Percentiles rank a stretch among this genome's conserved stretches.
Evolutionary conservation across 2,797 vertebrate genomes (phyloP).

Genomic region (Aldrovandia affinis): DNA sequence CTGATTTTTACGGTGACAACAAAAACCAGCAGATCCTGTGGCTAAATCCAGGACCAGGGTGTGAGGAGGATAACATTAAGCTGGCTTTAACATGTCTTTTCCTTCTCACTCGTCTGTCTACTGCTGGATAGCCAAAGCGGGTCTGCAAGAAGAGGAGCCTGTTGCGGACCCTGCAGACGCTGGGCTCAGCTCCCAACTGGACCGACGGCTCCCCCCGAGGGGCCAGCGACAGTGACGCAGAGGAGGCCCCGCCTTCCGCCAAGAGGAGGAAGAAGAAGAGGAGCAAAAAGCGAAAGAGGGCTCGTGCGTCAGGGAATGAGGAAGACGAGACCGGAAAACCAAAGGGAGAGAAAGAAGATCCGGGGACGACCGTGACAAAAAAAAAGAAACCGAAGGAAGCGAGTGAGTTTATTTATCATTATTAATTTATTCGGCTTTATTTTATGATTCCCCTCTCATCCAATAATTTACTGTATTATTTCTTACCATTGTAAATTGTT

Average conservation of each 20-base stretch:
- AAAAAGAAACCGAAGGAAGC: constrained; percentile 44
- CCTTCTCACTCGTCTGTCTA: background rate
- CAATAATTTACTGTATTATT: too few species aligned
- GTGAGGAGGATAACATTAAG: background rate
- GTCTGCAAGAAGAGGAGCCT: constrained; percentile 74
- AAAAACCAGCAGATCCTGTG: background rate
- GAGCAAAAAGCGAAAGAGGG: constrained; percentile 59
- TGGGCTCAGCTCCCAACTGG: constrained; percentile 72
- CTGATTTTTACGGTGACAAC: background rate
- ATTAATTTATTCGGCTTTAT: background rate
- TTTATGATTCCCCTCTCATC: too few species aligned
- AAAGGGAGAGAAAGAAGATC: background rate
- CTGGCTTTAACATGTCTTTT: background rate
- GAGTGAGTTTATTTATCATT: constrained; percentile 44
- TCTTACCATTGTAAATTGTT: too few species aligned
- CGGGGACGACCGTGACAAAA: constrained; percentile 45
- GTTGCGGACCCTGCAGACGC: constrained; percentile 70
- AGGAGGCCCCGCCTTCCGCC: constrained; percentile 23
- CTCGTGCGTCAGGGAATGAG: constrained; percentile 36
- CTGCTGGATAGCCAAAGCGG: constrained; percentile 49
- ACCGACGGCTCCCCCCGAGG: constrained; percentile 36
- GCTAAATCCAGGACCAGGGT: background rate
- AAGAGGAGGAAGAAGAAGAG: constrained; percentile 68
- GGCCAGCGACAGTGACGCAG: constrained; percentile 60
- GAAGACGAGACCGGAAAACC: constrained; percentile 32